These are phyloP conservation scores for Athalia rosae DNA, from an alignment of 2,888 invertebrate species.

Conservation along the genomic window DNA sequence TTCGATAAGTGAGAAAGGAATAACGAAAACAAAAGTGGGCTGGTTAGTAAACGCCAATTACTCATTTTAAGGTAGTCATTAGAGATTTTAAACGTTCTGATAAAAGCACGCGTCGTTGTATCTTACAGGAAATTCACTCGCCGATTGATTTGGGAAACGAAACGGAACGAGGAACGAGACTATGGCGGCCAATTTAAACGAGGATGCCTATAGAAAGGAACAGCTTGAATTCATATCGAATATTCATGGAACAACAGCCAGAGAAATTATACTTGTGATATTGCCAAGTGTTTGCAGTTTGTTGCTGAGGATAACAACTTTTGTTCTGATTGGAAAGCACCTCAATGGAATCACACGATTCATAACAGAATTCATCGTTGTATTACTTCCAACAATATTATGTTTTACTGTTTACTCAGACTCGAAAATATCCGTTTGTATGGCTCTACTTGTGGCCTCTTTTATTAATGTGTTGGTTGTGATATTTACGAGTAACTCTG, in stretches of 20 bases:
- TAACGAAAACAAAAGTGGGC: too few relatives aligned
- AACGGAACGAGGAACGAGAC: constrained; percentile 52
- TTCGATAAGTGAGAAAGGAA: too few relatives aligned
- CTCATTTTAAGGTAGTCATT: too few relatives aligned
- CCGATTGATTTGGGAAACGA: background rate
- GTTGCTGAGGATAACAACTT: constrained; percentile 59
- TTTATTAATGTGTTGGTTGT: constrained; percentile 54
- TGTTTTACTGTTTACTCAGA: constrained; percentile 68
- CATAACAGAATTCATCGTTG: constrained; percentile 65
- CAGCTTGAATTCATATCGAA: constrained; percentile 70
- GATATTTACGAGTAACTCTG: constrained; percentile 26
- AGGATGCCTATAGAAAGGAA: constrained; percentile 60
- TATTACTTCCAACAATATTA: constrained; percentile 66
- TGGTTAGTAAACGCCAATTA: too few relatives aligned
- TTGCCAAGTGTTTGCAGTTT: constrained; percentile 63
- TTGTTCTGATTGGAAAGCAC: constrained; percentile 54
- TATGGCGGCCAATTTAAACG: constrained; percentile 34
- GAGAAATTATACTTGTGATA: constrained; percentile 63
- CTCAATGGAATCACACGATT: constrained; percentile 56
- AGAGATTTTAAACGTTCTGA: too few relatives aligned
- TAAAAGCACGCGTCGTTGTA: constrained; percentile 12
- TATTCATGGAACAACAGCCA: constrained; percentile 63
- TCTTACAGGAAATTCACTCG: too few relatives aligned
- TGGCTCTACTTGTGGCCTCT: constrained; percentile 57
- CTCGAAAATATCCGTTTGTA: constrained; percentile 55